Conservation (phyloP, 2,797 vertebrate species). For the Tokudaia tokunoshimensis region DNA sequence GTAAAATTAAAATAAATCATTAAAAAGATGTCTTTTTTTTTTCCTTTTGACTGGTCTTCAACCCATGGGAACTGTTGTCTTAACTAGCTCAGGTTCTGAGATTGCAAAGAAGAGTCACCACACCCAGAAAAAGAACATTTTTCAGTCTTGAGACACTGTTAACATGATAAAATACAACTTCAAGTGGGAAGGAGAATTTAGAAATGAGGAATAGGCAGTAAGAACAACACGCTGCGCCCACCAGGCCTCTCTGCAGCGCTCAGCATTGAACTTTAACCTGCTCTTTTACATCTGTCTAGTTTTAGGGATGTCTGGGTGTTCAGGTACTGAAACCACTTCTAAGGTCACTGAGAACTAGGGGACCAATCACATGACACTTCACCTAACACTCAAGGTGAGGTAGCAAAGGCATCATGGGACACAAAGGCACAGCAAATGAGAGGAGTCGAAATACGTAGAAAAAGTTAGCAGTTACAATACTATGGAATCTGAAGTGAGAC, state of each 20-base stretch:
- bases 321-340: neutral
- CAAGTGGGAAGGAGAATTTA: slow-evolving; percentile 42
- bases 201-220: neutral
- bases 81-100: neutral
- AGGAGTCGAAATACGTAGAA: neutral
- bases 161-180: slow-evolving; percentile 38
- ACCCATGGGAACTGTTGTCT: neutral
- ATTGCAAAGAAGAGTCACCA: neutral
- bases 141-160: slow-evolving; percentile 32
- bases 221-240: neutral
- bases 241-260: neutral
- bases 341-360: neutral
- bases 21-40: neutral
- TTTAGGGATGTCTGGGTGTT: neutral
- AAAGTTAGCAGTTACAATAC: neutral
- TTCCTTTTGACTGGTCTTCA: neutral
- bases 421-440: neutral
- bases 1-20: slow-evolving; percentile 3
- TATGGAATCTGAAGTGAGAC: neutral
- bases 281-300: neutral
- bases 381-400: neutral
- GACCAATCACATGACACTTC: neutral
- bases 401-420: neutral
- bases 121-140: neutral
- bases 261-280: neutral